Evolutionary conservation across 2,888 invertebrate species (phyloP).

Genomic region (Ferrisia virgata): DNA sequence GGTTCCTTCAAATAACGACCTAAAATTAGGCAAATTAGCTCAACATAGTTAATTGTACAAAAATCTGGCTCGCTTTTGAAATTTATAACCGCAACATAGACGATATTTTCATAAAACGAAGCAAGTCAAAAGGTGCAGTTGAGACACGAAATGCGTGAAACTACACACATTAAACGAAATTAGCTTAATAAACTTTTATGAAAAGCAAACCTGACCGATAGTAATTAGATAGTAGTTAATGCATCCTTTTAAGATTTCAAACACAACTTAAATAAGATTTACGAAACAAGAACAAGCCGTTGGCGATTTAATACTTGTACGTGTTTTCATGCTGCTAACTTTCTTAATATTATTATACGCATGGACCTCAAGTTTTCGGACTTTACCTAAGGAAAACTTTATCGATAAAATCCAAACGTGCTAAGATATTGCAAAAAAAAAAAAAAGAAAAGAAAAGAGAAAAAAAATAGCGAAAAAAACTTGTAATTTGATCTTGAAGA

Average conservation of each 20-base stretch:
- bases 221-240: slow-evolving; percentile 7
- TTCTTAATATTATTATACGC: slow-evolving; percentile 28
- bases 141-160: background rate
- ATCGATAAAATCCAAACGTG: slow-evolving; percentile 28
- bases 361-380: slow-evolving; percentile 10
- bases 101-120: background rate
- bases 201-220: background rate
- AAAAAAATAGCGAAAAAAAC: too few relatives aligned
- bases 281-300: background rate
- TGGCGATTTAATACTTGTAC: slow-evolving; percentile 23
- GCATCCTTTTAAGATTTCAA: slow-evolving; percentile 8
- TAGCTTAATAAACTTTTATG: slow-evolving; percentile 20
- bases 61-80: background rate
- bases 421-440: background rate
- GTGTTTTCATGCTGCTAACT: background rate
- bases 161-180: background rate
- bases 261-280: slow-evolving; percentile 3
- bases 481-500: slow-evolving; percentile 10
- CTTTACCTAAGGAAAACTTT: slow-evolving; percentile 20
- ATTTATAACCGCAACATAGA: background rate
- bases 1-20: too few relatives aligned
- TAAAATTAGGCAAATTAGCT: too few relatives aligned
- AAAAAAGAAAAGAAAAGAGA: too few relatives aligned
- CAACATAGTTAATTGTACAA: too few relatives aligned
- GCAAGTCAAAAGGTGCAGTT: background rate